These are phyloP conservation scores for Mobula birostris DNA, from an alignment of 2,113 vertebrate species.

Conservation along the genomic window DNA sequence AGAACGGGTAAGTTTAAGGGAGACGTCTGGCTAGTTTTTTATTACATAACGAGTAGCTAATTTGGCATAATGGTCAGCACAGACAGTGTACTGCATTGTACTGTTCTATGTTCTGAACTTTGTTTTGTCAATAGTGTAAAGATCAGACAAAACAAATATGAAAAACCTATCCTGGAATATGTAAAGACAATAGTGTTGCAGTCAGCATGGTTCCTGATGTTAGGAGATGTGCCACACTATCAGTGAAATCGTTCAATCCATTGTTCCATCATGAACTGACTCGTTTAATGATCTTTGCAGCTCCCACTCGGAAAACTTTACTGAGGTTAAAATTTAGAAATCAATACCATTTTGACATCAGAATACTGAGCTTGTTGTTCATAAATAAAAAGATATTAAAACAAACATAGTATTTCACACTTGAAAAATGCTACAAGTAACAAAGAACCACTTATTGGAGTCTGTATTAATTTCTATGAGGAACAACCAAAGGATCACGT, in stretches of 20 bases:
- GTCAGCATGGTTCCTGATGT: neutral
- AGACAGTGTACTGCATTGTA: too few relatives aligned
- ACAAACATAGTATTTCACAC: neutral
- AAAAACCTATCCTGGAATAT: neutral
- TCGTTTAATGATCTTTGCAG: neutral
- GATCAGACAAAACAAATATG: neutral
- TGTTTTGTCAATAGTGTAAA: neutral
- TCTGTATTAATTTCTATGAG: neutral
- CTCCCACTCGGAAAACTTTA: neutral
- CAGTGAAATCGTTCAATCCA: neutral
- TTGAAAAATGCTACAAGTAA: neutral
- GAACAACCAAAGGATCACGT: neutral
- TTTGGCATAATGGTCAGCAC: too few relatives aligned
- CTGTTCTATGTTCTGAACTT: too few relatives aligned
- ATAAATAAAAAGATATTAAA: conserved; percentile 13
- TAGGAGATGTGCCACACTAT: neutral
- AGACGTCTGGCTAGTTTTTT: too few relatives aligned
- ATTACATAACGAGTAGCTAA: too few relatives aligned
- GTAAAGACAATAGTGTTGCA: neutral
- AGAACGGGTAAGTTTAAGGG: too few relatives aligned
- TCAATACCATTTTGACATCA: neutral
- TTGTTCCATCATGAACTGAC: neutral
- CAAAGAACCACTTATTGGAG: neutral
- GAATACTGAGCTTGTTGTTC: neutral
- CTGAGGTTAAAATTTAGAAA: neutral